phyloP scores from a whole-genome alignment of 2,888 invertebrate species.

The Euclidia mi region DNA sequence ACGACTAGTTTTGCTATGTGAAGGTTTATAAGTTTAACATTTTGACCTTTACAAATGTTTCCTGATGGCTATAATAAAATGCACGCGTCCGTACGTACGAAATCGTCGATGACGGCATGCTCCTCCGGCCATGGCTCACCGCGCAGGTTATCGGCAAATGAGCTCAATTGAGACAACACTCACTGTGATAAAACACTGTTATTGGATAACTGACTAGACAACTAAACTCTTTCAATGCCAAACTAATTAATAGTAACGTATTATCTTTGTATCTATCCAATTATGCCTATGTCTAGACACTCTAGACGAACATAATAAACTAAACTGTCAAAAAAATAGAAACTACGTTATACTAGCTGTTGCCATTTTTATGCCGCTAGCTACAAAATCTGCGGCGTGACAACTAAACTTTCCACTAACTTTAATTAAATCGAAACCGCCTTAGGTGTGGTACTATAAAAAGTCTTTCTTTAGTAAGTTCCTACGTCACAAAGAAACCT shows the following conservation, averaged over 20 bases:
- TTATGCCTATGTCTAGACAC: not conserved
- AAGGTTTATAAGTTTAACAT: constrained; percentile 48
- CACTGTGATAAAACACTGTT: constrained; percentile 64
- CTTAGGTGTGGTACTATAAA: too few relatives aligned
- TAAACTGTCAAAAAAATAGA: too few relatives aligned
- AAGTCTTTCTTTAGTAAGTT: too few relatives aligned
- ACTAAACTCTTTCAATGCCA: constrained; percentile 56
- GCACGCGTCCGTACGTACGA: constrained; percentile 51
- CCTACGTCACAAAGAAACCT: too few relatives aligned
- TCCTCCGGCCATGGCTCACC: constrained; percentile 34
- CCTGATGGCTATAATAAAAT: constrained; percentile 58
- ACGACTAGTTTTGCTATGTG: constrained; percentile 20
- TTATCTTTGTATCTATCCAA: constrained; percentile 6
- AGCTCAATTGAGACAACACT: constrained; percentile 77
- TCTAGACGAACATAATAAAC: too few relatives aligned
- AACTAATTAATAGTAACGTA: constrained; percentile 46
- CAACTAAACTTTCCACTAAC: too few relatives aligned
- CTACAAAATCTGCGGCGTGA: too few relatives aligned
- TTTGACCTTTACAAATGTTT: constrained; percentile 61
- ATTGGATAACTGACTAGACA: constrained; percentile 59
- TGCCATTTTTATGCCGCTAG: too few relatives aligned
- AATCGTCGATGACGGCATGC: constrained; percentile 76
- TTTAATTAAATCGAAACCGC: too few relatives aligned
- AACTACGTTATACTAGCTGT: too few relatives aligned
- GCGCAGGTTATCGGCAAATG: constrained; percentile 74